Conservation (phyloP, 2,797 vertebrate genomes). For the Florisuga fusca region DNA sequence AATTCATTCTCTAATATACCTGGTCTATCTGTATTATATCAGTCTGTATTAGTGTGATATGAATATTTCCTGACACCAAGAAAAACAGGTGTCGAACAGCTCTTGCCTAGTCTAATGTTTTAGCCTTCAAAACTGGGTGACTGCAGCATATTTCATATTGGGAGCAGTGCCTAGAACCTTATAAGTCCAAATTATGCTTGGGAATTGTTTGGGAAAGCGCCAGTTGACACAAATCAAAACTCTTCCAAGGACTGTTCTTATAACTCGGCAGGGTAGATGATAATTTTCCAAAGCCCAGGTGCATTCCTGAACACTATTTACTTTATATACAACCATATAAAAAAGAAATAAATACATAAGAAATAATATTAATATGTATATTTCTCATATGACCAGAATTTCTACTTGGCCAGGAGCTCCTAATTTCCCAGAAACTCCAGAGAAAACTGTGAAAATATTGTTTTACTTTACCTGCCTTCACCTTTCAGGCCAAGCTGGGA, state of each 20-base stretch:
- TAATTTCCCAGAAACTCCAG: not conserved
- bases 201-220: conserved; percentile 4
- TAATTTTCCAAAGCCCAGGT: not conserved
- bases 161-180: conserved; percentile 50
- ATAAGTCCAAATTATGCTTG: conserved; percentile 21
- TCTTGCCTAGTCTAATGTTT: not conserved
- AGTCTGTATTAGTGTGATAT: not conserved
- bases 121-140: conserved; percentile 17
- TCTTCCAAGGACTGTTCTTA: not conserved
- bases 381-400: not conserved
- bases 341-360: not conserved
- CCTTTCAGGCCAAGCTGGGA: not conserved
- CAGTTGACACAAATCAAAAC: conserved; percentile 32
- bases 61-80: not conserved
- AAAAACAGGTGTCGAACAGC: conserved; percentile 24
- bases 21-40: not conserved
- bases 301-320: not conserved
- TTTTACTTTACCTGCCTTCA: not conserved
- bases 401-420: not conserved
- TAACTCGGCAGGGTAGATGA: not conserved
- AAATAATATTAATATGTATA: not conserved
- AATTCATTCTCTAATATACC: not conserved
- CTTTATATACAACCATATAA: not conserved
- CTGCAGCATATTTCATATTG: conserved; percentile 26
- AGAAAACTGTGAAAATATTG: not conserved